Conservation (phyloP, 2,888 invertebrate genomes). For the Notocelia uddmanniana region DNA sequence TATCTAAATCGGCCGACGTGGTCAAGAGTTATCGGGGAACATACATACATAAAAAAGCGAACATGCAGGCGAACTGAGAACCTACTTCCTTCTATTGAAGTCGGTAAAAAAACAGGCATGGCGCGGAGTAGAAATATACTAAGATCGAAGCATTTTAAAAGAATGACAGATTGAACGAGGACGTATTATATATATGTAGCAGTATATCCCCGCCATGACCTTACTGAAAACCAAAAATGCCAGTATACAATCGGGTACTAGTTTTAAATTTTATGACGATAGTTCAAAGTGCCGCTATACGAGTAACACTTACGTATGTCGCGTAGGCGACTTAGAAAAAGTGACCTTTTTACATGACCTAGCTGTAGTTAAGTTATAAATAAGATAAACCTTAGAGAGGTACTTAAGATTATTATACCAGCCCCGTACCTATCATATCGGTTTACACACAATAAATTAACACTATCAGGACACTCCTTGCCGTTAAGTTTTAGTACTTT, state of each 20-base stretch:
- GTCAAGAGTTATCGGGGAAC: no score
- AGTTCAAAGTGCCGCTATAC: constrained; percentile 18
- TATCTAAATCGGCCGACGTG: no score
- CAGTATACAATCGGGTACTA: constrained; percentile 10
- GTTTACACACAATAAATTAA: background rate
- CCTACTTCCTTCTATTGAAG: no score
- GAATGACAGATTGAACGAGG: background rate
- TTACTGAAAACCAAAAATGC: background rate
- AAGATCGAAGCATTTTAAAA: background rate
- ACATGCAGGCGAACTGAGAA: no score
- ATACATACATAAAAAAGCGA: no score
- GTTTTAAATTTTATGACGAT: constrained; percentile 27
- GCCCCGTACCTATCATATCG: background rate
- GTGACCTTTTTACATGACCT: background rate
- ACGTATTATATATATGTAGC: background rate
- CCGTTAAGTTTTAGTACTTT: background rate
- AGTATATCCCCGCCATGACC: background rate
- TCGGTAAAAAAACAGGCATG: no score
- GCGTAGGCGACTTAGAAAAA: constrained; percentile 8
- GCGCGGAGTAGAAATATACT: background rate
- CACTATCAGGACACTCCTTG: background rate
- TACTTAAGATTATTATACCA: background rate
- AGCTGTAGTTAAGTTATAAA: background rate
- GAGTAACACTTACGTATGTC: constrained; percentile 15
- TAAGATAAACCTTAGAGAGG: background rate